These are phyloP conservation scores for Uloborus diversus DNA, from an alignment of 1,140 invertebrate species.

Conservation along the genomic window DNA sequence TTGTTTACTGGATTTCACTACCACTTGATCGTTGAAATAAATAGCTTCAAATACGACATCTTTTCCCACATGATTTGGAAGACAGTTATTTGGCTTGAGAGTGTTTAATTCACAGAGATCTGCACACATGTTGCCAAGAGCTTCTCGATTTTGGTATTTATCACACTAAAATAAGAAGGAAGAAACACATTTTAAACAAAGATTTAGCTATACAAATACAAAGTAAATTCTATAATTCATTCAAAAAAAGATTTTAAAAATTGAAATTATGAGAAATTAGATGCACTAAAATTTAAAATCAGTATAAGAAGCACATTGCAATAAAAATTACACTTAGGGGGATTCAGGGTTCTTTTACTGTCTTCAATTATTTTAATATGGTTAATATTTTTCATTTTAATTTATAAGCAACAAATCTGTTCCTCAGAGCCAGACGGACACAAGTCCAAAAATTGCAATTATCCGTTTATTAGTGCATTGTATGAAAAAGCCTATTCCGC, in stretches of 20 bases:
- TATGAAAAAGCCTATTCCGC: too few species aligned
- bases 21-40: constrained; percentile 68
- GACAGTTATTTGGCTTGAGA: constrained; percentile 70
- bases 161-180: constrained; percentile 68
- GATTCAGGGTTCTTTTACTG: neutral
- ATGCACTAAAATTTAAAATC: neutral
- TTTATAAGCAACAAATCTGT: too few species aligned
- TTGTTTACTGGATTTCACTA: constrained; percentile 68
- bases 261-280: neutral
- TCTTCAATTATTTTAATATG: too few species aligned
- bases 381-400: too few species aligned
- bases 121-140: constrained; percentile 71
- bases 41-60: constrained; percentile 71
- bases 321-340: neutral
- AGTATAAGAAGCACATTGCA: neutral
- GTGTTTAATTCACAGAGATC: constrained; percentile 68
- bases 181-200: neutral
- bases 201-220: neutral
- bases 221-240: neutral
- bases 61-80: constrained; percentile 70
- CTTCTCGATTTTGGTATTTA: constrained; percentile 67
- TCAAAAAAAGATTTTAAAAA: neutral
- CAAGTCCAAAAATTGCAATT: too few species aligned
- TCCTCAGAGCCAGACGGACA: too few species aligned
- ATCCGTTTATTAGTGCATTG: too few species aligned